These are phyloP conservation scores for Cylindroiulus punctatus DNA, from an alignment of 2,888 invertebrate species.

Conservation along the genomic window DNA sequence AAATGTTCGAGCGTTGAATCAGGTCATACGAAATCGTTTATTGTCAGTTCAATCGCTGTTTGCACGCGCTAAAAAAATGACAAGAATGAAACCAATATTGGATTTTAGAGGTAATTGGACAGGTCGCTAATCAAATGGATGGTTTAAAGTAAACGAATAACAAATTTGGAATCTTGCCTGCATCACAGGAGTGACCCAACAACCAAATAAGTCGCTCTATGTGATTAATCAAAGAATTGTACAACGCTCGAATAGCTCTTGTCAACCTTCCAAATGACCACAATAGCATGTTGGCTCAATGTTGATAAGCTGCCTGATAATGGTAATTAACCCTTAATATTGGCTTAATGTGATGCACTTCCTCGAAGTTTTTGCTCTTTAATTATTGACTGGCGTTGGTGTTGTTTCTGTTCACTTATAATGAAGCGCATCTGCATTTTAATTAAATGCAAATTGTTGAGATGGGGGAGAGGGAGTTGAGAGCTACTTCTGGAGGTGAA, in stretches of 20 bases:
- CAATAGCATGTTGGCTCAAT: conserved; percentile 22
- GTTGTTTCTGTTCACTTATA: conserved; percentile 21
- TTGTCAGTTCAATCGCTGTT: no score
- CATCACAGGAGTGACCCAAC: not conserved
- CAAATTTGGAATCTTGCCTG: not conserved
- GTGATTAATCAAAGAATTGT: not conserved
- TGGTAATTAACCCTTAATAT: conserved; percentile 24
- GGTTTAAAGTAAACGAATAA: not conserved
- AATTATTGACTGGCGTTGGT: not conserved
- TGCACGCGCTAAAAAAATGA: no score
- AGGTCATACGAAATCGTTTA: no score
- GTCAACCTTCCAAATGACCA: not conserved
- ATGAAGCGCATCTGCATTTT: conserved; percentile 43
- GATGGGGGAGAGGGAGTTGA: not conserved
- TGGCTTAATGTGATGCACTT: conserved; percentile 11
- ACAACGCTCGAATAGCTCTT: not conserved
- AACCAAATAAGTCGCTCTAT: not conserved
- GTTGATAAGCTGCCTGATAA: conserved; percentile 20
- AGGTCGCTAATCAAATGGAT: not conserved
- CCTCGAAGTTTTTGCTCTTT: not conserved
- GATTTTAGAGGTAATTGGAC: not conserved
- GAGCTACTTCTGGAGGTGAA: not conserved
- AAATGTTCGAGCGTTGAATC: no score
- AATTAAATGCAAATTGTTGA: conserved; percentile 30
- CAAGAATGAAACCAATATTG: no score